Evolutionary conservation across 2,888 invertebrate species (phyloP).

Genomic region (Scaptomyza flava): DNA sequence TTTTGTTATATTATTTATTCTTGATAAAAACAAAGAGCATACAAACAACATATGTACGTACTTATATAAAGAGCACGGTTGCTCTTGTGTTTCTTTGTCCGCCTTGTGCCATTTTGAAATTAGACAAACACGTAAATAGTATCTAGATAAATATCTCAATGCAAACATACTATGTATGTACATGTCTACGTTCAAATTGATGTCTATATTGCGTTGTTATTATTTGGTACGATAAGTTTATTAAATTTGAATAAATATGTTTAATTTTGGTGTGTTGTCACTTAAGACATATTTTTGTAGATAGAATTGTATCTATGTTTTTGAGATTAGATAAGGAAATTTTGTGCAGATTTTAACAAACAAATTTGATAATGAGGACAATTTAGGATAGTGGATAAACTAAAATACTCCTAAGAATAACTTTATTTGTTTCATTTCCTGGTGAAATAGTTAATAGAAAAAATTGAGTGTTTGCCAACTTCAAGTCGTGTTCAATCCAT

Average conservation of each 20-base stretch:
- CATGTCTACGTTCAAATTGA: not conserved
- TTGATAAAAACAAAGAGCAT: constrained; percentile 37
- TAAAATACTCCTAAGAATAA: too few relatives aligned
- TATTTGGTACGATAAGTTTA: constrained; percentile 1
- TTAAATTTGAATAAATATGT: constrained; percentile 17
- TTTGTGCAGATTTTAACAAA: not conserved
- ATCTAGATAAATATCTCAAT: constrained; percentile 6
- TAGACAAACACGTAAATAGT: constrained; percentile 13
- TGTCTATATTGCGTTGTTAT: not conserved
- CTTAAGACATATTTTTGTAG: not conserved
- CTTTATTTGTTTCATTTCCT: not conserved
- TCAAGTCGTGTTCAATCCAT: not conserved
- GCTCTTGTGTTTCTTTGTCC: constrained; percentile 11
- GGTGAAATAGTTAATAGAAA: not conserved
- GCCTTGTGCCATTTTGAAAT: constrained; percentile 41
- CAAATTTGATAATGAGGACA: too few relatives aligned
- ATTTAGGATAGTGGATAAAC: too few relatives aligned
- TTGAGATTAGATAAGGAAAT: constrained; percentile 7
- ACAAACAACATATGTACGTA: not conserved
- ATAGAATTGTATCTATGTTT: not conserved
- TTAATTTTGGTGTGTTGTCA: constrained; percentile 13
- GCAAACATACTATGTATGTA: not conserved
- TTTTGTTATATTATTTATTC: constrained; percentile 46
- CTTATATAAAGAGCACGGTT: constrained; percentile 15
- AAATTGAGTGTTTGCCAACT: too few relatives aligned